A percentile compares a stretch with the other conserved stretches of the same genome.
These are phyloP conservation scores for Catharus ustulatus DNA, from an alignment of 2,797 vertebrate genomes.

Conservation along the genomic window DNA sequence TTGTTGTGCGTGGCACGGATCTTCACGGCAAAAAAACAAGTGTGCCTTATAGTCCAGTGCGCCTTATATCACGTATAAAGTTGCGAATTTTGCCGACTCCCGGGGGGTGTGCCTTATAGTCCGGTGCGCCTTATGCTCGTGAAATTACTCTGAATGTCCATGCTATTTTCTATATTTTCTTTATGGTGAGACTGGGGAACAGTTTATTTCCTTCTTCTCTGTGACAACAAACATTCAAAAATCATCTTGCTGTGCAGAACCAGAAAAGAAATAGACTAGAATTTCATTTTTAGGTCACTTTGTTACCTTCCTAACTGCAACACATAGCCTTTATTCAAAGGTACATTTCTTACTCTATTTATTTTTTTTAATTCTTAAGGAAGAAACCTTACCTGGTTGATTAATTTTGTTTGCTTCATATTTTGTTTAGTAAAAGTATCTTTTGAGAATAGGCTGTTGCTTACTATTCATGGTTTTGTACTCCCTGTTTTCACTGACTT, in stretches of 20 bases:
- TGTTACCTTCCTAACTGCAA: background rate
- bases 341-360: background rate
- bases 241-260: background rate
- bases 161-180: background rate
- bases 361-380: background rate
- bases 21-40: too few relatives aligned
- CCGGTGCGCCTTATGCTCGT: too few relatives aligned
- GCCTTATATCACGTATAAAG: too few relatives aligned
- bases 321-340: background rate
- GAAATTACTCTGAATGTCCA: background rate
- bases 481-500: background rate
- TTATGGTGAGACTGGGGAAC: background rate
- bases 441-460: background rate
- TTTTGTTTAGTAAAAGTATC: background rate
- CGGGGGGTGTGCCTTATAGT: too few relatives aligned
- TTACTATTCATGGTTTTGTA: background rate
- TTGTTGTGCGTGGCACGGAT: too few relatives aligned
- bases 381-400: background rate
- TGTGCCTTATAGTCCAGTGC: too few relatives aligned
- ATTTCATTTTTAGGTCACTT: background rate
- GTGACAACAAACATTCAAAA: background rate
- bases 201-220: background rate
- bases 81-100: too few relatives aligned
- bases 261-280: background rate
- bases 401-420: background rate